A percentile compares a stretch with the other conserved stretches of the same genome.
Evolutionary conservation across 2,888 invertebrate species (phyloP).

Genomic region (Anarsia innoxiella): DNA sequence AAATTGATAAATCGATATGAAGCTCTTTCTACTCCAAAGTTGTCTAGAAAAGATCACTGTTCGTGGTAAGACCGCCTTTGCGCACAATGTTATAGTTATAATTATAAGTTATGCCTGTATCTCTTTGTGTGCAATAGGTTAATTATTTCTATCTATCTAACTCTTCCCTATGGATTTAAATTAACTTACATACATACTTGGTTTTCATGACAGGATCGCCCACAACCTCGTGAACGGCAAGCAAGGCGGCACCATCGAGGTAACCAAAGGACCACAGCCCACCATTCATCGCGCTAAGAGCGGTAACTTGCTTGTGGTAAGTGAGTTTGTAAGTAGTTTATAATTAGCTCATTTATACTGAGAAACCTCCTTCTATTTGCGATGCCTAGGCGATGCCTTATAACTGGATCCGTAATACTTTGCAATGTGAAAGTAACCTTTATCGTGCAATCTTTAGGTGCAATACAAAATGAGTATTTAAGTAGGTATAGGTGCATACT

Average conservation of each 20-base stretch:
- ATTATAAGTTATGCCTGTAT: too few species aligned
- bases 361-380: not conserved
- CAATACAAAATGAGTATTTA: not conserved
- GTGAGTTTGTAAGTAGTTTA: slow-evolving; percentile 20
- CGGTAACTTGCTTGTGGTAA: slow-evolving; percentile 90
- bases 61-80: too few species aligned
- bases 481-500: too few species aligned
- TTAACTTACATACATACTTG: too few species aligned
- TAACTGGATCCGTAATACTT: not conserved
- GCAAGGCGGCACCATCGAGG: slow-evolving; percentile 87
- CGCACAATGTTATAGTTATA: too few species aligned
- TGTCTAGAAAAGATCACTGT: too few species aligned
- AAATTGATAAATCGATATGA: too few species aligned
- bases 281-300: slow-evolving; percentile 88
- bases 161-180: too few species aligned
- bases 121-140: too few species aligned
- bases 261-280: slow-evolving; percentile 83
- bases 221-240: slow-evolving; percentile 91
- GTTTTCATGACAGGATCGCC: too few species aligned
- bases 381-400: not conserved
- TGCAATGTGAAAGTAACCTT: not conserved
- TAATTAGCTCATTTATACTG: not conserved
- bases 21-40: too few species aligned
- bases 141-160: too few species aligned
- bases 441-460: not conserved